These are phyloP conservation scores for Cordilura impudica DNA, from an alignment of 2,888 invertebrate species.

Conservation along the genomic window DNA sequence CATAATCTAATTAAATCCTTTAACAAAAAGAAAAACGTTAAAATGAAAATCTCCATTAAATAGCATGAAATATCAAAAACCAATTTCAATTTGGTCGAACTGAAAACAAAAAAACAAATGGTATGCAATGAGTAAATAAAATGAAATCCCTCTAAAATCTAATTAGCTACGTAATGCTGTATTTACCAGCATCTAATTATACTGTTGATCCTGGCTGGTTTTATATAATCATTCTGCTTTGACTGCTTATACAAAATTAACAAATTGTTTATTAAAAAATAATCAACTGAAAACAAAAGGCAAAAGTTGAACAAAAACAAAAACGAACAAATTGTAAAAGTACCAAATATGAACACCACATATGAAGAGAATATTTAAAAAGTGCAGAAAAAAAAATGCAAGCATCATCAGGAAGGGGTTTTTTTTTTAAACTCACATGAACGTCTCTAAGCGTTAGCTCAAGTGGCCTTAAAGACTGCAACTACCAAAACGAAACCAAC, in stretches of 20 bases:
- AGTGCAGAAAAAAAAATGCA: conserved; percentile 69
- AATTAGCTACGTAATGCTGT: conserved; percentile 66
- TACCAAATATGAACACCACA: conserved; percentile 57
- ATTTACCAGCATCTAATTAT: conserved; percentile 65
- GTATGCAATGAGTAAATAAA: no score
- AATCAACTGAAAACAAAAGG: conserved; percentile 59
- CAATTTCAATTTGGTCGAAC: conserved; percentile 1
- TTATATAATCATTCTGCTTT: conserved; percentile 67
- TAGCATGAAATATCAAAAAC: conserved; percentile 54
- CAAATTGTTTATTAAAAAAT: conserved; percentile 68
- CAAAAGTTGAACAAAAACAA: conserved; percentile 41
- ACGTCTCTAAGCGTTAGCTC: conserved; percentile 67
- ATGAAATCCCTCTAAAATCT: conserved; percentile 69
- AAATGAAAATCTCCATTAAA: conserved; percentile 44
- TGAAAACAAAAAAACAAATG: not conserved
- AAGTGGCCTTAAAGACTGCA: conserved; percentile 72
- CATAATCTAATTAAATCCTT: conserved; percentile 58
- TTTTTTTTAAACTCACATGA: conserved; percentile 23
- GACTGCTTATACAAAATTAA: conserved; percentile 68
- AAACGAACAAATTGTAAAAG: conserved; percentile 37
- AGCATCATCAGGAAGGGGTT: conserved; percentile 69
- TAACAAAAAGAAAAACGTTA: conserved; percentile 12
- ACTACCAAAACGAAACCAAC: conserved; percentile 30
- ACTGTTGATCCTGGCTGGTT: conserved; percentile 61
- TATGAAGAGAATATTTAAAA: conserved; percentile 64